Percentiles rank a stretch among this genome's conserved stretches.
Evolutionary conservation across 2,113 vertebrate genomes (phyloP).

Genomic region (human): DNA sequence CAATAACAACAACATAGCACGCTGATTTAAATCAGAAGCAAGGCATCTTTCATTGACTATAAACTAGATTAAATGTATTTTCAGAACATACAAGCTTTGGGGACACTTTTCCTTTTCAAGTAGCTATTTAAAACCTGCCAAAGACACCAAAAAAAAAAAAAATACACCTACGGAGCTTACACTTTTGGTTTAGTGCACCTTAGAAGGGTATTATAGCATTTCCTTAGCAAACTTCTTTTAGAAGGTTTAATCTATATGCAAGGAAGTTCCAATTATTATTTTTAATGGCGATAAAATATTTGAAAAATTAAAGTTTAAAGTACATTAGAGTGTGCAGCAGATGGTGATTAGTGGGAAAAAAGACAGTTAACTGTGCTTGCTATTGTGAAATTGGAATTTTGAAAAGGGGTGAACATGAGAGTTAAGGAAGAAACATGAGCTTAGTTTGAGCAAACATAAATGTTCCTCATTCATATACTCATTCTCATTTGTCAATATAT

Average conservation of each 20-base stretch:
- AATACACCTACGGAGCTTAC: not conserved
- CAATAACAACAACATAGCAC: not conserved
- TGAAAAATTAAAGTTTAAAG: not conserved
- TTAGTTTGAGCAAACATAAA: not conserved
- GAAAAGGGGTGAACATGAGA: not conserved
- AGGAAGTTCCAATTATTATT: not conserved
- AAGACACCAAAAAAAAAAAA: not conserved
- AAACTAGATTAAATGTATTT: not conserved
- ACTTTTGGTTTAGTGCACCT: not conserved
- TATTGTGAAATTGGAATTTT: not conserved
- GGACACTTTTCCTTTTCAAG: not conserved
- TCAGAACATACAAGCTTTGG: not conserved
- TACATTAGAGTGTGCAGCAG: not conserved
- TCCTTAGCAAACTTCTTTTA: constrained; percentile 10
- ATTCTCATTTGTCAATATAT: not conserved
- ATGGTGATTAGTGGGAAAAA: not conserved
- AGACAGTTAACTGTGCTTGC: not conserved
- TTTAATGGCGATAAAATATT: not conserved
- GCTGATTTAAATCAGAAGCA: not conserved
- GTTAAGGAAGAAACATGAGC: not conserved
- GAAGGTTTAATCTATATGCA: not conserved
- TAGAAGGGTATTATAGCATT: not conserved
- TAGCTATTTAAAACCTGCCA: not conserved
- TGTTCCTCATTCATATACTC: not conserved
- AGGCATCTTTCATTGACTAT: not conserved